Base-by-base conservation (phyloP, 2,888 invertebrate genomes). In the Auanema sp. region DNA sequence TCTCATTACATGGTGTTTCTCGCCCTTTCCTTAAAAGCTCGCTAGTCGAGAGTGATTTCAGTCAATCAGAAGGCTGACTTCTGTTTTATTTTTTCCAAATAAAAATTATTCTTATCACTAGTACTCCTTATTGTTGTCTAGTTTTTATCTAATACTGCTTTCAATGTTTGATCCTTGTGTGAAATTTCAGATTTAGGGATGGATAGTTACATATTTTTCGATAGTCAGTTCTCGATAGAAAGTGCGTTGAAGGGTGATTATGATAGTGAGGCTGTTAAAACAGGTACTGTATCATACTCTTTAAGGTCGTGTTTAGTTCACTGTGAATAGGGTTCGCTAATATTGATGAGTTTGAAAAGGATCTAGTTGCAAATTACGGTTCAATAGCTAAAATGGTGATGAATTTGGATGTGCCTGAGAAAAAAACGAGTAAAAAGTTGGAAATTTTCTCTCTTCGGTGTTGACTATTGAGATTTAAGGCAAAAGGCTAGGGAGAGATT, bases 341-440 rank as follows among this genome's bases (percentile, higher is more conserved):
- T 12, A 21, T 63, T 0, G 64, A 69, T 43, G 60, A 68, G 25
- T 68, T 57, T n/a, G 72, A 72, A 41, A 42, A 21, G n/a, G 49
- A 64, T 4, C 33, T 72, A 18, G 58, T 61, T 1, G 40, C 50
- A 14, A 24, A 62, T n/a, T 55, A 24, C 23, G 62, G 62, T 14
- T 60, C 64, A 51, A 43, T 72, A 3, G 69, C 64, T 1, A 47
- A 51, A 14, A n/a, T 25, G 18, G 63, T 72, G 0, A 61, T 64
- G 16, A 58, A 58, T 41, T 16, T 65, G 16, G 69, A 66, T 42
- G 57, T 59, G 21, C 33, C 56, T 51, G 44, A 23, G 21, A 64
- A 49, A n/a, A 43, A 57, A 50, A 51, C 49, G 14, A 68, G 68
- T 56, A 71, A 71, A 59, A 71, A 69, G 71, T 71, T 16, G 33